Evolutionary conservation across 2,888 invertebrate genomes (phyloP).

Genomic region (Homarus gammarus): DNA sequence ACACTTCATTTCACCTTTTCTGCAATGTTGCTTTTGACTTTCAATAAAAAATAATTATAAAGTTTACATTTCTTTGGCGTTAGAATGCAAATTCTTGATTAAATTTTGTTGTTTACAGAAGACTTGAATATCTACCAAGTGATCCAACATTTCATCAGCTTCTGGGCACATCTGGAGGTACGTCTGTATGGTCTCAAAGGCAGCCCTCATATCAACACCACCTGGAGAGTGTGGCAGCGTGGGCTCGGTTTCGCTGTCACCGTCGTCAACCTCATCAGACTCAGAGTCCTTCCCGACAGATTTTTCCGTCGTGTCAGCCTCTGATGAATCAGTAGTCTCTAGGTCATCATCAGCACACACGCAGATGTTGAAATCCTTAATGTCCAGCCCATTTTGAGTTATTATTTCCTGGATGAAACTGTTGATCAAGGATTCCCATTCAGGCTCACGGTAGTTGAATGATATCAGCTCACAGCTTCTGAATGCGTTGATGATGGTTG

Average conservation of each 20-base stretch:
- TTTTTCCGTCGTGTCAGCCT: neutral
- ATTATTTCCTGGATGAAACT: neutral
- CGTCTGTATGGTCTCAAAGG: neutral
- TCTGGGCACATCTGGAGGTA: slow-evolving; percentile 4
- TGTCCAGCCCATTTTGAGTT: neutral
- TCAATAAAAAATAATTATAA: no score
- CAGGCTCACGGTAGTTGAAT: neutral
- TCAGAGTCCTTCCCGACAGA: neutral
- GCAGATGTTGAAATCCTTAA: neutral
- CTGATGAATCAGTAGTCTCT: neutral
- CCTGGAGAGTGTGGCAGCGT: neutral
- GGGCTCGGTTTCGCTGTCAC: neutral
- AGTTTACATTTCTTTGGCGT: no score
- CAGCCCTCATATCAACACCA: neutral
- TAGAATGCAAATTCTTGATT: neutral
- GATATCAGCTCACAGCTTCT: neutral
- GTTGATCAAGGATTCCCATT: neutral
- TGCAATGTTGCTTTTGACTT: neutral
- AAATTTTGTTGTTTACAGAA: neutral
- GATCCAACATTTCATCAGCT: neutral
- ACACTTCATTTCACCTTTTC: neutral
- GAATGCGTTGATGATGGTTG: neutral
- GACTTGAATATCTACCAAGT: neutral
- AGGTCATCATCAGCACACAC: slow-evolving; percentile 11
- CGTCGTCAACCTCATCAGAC: neutral